phyloP scores from a whole-genome alignment of 2,888 invertebrate species.

The Anoncus sp. region DNA sequence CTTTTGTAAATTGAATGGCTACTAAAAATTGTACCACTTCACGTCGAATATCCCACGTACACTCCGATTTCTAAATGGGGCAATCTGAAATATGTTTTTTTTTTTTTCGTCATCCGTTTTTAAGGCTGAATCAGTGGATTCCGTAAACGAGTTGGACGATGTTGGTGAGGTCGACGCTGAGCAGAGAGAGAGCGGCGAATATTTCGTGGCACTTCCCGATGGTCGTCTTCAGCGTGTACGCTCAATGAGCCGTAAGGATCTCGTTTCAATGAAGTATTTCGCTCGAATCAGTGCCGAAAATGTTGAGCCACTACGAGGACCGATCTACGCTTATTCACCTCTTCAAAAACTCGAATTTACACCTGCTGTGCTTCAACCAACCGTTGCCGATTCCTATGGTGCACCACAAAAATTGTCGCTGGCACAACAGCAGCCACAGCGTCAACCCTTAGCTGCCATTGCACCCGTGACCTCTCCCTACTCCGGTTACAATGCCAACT shows the following conservation, averaged over 20 bases:
- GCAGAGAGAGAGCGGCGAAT: conserved; percentile 84
- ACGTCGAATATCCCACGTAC: too few species aligned
- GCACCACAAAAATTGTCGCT: conserved; percentile 70
- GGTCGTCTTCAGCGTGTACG: conserved; percentile 87
- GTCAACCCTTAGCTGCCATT: conserved; percentile 74
- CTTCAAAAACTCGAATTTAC: conserved; percentile 78
- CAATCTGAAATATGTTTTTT: background rate
- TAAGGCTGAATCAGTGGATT: conserved; percentile 76
- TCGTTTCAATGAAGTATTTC: conserved; percentile 87
- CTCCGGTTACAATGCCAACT: conserved; percentile 76
- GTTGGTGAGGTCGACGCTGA: conserved; percentile 77
- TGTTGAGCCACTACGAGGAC: conserved; percentile 87
- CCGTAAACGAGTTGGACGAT: conserved; percentile 79
- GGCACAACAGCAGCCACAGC: conserved; percentile 31
- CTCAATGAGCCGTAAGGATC: conserved; percentile 85
- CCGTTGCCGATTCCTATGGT: conserved; percentile 49
- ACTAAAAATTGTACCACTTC: background rate
- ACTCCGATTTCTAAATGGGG: too few species aligned
- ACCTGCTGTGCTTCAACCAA: conserved; percentile 70
- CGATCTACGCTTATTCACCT: conserved; percentile 85
- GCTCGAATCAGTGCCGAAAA: conserved; percentile 87
- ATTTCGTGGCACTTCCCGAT: conserved; percentile 87
- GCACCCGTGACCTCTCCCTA: conserved; percentile 74
- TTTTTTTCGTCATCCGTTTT: conserved; percentile 22
- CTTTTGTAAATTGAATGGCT: too few species aligned